Evolutionary conservation across 2,797 vertebrate species (phyloP), one percentile per base, ranked within the genome.

Genomic region (Notoglanidium macrostoma): DNA sequence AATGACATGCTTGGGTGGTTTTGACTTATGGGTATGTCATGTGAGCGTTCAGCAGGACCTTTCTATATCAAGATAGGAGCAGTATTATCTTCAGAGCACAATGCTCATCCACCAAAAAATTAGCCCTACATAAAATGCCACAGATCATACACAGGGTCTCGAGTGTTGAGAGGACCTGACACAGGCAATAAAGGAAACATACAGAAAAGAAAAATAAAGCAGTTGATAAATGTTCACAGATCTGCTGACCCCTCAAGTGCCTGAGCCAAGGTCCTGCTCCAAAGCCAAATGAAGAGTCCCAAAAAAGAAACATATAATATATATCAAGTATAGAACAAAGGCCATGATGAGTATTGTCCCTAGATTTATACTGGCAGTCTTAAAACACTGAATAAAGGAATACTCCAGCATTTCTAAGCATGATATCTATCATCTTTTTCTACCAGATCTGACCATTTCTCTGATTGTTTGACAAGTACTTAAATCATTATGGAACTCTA

Each of bases 171-270:
- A 44, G 85, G 67, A 74, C 85, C 88, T 74, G 78, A 72, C 87
- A 90, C 79, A 3, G 54, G 54, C 61, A 78, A 70, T 35, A 68
- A 84, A 85, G 32, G 81, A 77, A 77, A 59, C 40, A 35, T 78
- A 83, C 81, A 84, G 86, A 77, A 63, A 89, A 82, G 93, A 92
- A 92, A 21, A 88, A 92, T 79, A 3, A 49, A 85, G 85, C 54
- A 92, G 93, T 94, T 93, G 89, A 93, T 93, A 94, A 29, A 88
- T 87, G 51, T 87, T 90, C 87, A 92, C 61, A 83, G 88, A 85
- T 89, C 86, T 88, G 89, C 87, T 89, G 90, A 92, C 90, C 90
- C 86, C 32, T 82, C 78, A 54, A 55, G 46, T 70, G 26, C 40
- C 55, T 78, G 82, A 86, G 84, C 40, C 17, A 29, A 72, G 73